Percentiles rank a stretch among this genome's conserved stretches.
These are phyloP conservation scores for Silurus aristotelis DNA, from an alignment of 2,797 vertebrate species.

Conservation along the genomic window DNA sequence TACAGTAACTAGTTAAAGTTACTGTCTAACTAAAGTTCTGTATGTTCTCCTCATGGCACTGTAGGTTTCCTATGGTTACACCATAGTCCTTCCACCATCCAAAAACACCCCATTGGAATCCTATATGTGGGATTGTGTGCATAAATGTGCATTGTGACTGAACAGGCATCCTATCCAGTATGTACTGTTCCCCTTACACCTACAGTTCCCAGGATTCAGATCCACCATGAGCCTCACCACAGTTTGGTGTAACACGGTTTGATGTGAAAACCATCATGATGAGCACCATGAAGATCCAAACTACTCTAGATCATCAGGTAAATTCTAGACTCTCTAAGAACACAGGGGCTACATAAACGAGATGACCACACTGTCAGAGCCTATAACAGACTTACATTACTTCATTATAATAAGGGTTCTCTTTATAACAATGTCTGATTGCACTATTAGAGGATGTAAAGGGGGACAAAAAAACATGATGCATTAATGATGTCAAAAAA, in stretches of 20 bases:
- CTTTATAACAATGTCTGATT: not conserved
- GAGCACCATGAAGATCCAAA: not conserved
- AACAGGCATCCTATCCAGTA: too few relatives aligned
- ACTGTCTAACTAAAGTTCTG: not conserved
- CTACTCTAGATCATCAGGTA: not conserved
- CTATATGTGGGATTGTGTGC: not conserved
- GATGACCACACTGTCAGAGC: not conserved
- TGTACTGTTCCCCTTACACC: too few relatives aligned
- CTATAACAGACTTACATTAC: not conserved
- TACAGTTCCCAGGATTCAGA: too few relatives aligned
- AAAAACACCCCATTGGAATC: not conserved
- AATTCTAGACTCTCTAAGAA: not conserved
- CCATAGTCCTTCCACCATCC: not conserved
- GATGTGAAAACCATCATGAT: not conserved
- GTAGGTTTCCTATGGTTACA: not conserved
- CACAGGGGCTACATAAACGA: not conserved
- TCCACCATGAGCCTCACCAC: too few relatives aligned
- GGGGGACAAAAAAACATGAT: not conserved
- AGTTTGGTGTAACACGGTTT: not conserved
- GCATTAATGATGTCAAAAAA: not conserved
- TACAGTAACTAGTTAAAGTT: not conserved
- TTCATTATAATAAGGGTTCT: not conserved
- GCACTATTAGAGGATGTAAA: not conserved
- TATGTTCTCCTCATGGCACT: not conserved
- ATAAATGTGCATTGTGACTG: not conserved